Base-by-base conservation (phyloP, 1,140 invertebrate species). In the Oncopodura yosiiana region DNA sequence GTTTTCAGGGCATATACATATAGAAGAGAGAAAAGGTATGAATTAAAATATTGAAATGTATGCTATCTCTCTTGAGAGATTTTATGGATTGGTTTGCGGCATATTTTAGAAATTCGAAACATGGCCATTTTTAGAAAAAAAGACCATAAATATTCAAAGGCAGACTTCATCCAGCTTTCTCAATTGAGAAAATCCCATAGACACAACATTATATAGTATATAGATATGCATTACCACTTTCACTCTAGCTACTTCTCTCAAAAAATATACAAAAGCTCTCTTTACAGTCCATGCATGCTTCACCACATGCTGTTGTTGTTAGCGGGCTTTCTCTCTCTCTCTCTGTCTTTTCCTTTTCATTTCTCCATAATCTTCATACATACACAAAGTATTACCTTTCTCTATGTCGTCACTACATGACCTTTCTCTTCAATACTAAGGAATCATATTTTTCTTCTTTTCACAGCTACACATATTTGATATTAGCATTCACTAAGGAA, bases 101-200 rank as follows among this genome's bases (percentile, higher is more conserved):
- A 53, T 53, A 53, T 53, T 53, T 53, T 46, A 53, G 42, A 43
- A 53, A 53, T 53, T 53, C 50, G 42, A 53, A 53, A 44, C 50
- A 44, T 53, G 42, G 50, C 46, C n/a, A n/a, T n/a, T 43, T 53
- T 53, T 43, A 46, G 51, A 53, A 43, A 53, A 16, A 46, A n/a
- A n/a, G n/a, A n/a, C n/a, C 51, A 53, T 53, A 53, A 53, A 53
- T 53, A 53, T 53, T 53, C 51, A 53, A 53, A 53, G 32, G 34
- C 26, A 46, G 27, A 24, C 26, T 45, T 49, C 41, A 23, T 24
- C 29, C 2, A 19, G 24, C 16, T n/a, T 46, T 53, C 38, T 43
- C 26, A 34, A 53, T 45, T 14, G 30, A 37, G 50, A 52, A 45
- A 38, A 46, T 52, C 32, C 41, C 49, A 30, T 14, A 46, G 30